These are phyloP conservation scores for Tinea pellionella DNA, from an alignment of 2,888 invertebrate genomes.

Conservation along the genomic window DNA sequence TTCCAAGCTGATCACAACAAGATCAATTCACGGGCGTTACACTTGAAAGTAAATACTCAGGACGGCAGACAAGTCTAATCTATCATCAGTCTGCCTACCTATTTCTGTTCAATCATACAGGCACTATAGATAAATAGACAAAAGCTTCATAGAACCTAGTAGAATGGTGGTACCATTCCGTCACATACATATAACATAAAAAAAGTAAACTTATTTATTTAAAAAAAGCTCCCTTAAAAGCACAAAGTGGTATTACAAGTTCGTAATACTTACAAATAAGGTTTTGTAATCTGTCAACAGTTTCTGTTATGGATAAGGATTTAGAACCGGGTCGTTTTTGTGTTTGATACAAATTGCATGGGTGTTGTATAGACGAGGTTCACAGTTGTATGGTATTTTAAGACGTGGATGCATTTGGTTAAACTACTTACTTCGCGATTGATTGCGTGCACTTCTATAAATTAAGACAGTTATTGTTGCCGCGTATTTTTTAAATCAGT, in stretches of 20 bases:
- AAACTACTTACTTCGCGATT: too few species aligned
- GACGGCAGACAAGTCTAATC: too few species aligned
- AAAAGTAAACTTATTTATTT: conserved; percentile 3
- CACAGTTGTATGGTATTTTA: conserved; percentile 4
- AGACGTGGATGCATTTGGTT: background rate
- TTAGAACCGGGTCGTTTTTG: conserved; percentile 8
- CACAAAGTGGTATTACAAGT: background rate
- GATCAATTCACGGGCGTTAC: too few species aligned
- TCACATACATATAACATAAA: background rate
- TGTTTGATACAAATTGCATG: conserved; percentile 1
- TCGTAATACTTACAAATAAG: background rate
- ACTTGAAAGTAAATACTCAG: too few species aligned
- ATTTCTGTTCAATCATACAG: too few species aligned
- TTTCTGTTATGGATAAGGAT: conserved; percentile 2
- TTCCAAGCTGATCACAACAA: too few species aligned
- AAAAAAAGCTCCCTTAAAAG: background rate
- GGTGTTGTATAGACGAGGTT: background rate
- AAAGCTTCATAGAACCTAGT: background rate
- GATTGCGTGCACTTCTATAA: too few species aligned
- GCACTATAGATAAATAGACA: background rate
- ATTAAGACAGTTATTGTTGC: too few species aligned
- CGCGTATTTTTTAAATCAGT: too few species aligned
- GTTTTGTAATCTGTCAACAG: background rate
- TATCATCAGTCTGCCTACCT: too few species aligned
- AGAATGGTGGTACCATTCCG: background rate